These are phyloP conservation scores for Eumeta japonica DNA, from an alignment of 1,140 invertebrate genomes.

Conservation along the genomic window DNA sequence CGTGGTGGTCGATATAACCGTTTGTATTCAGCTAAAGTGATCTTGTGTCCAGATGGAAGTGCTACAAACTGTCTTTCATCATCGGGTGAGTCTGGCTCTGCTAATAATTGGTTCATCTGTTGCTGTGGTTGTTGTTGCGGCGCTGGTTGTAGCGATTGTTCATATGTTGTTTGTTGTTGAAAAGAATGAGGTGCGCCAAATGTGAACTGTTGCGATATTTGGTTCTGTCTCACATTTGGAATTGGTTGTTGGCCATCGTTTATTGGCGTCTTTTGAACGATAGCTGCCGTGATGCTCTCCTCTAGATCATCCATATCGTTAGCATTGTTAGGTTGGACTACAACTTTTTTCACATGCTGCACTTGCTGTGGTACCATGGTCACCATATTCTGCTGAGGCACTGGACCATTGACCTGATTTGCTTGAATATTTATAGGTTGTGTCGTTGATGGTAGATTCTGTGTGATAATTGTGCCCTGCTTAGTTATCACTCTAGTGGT, in stretches of 20 bases:
- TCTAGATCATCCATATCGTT: conserved; percentile 53
- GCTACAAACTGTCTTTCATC: conserved; percentile 45
- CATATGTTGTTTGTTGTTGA: conserved; percentile 11
- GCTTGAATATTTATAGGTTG: conserved; percentile 27
- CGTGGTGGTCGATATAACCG: conserved; percentile 29
- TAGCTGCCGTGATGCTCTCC: conserved; percentile 52
- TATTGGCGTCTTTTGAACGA: conserved; percentile 41
- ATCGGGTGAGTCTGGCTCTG: conserved; percentile 35
- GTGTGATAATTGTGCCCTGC: conserved; percentile 43
- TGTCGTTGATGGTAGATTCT: conserved; percentile 23
- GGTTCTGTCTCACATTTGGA: conserved; percentile 24
- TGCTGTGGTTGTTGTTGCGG: conserved; percentile 27
- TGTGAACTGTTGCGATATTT: conserved; percentile 21
- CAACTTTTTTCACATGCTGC: conserved; percentile 39
- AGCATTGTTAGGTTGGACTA: conserved; percentile 43
- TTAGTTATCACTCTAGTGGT: conserved; percentile 39
- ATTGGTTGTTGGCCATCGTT: conserved; percentile 30
- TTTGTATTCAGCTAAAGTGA: conserved; percentile 46
- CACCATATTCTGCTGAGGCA: conserved; percentile 28
- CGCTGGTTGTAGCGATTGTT: conserved; percentile 29
- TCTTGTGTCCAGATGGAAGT: conserved; percentile 40
- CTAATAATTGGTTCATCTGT: conserved; percentile 29
- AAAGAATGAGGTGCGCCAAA: no score
- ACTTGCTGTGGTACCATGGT: conserved; percentile 27
- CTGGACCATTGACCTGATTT: conserved; percentile 30